These are phyloP conservation scores for Novumbra hubbsi DNA, from an alignment of 2,797 vertebrate species.

Conservation along the genomic window DNA sequence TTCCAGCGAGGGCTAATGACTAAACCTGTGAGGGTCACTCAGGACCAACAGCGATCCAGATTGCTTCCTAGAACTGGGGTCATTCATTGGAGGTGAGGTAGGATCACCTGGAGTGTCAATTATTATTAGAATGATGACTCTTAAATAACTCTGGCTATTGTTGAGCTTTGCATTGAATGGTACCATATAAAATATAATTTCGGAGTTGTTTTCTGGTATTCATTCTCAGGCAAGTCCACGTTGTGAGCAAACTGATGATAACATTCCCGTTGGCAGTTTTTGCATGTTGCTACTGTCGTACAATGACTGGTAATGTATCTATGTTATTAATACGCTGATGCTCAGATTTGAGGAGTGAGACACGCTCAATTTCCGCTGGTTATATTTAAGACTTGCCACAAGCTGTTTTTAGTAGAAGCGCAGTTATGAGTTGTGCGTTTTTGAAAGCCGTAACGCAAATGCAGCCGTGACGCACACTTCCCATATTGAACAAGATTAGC, in stretches of 20 bases:
- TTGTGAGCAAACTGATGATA: background rate
- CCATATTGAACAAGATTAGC: too few relatives aligned
- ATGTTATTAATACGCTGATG: too few relatives aligned
- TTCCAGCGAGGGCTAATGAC: constrained; percentile 37
- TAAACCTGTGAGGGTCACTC: background rate
- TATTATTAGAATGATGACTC: constrained; percentile 5
- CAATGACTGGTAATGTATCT: too few relatives aligned
- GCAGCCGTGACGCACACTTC: too few relatives aligned
- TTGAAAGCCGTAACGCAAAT: too few relatives aligned
- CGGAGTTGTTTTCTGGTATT: background rate
- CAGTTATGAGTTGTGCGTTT: too few relatives aligned
- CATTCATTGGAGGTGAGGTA: background rate
- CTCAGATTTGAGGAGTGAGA: too few relatives aligned
- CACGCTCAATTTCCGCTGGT: too few relatives aligned
- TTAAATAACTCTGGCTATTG: background rate
- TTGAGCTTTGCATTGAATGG: background rate
- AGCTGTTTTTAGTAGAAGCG: too few relatives aligned
- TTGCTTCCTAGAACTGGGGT: background rate
- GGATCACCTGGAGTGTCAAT: constrained; percentile 6
- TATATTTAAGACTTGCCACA: too few relatives aligned
- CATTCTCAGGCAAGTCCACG: background rate
- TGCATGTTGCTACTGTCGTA: too few relatives aligned
- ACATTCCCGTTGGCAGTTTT: background rate
- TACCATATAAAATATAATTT: background rate
- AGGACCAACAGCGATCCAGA: background rate